Conservation (phyloP, 2,888 invertebrate genomes). For the Drosophila algonquin region DNA sequence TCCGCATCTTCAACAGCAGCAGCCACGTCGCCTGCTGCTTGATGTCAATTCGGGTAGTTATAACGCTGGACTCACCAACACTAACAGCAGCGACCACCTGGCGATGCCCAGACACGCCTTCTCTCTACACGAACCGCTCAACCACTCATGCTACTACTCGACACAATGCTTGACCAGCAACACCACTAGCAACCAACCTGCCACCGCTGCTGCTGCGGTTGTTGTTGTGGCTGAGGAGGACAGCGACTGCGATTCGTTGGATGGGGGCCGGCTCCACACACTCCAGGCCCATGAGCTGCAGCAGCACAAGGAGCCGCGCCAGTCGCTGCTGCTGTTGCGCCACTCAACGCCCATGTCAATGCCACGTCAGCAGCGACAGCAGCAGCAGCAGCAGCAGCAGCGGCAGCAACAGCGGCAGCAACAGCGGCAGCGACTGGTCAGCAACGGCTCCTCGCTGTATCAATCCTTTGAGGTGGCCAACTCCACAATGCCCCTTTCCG, state of each 20-base stretch:
- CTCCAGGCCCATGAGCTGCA: slow-evolving; percentile 56
- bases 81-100: slow-evolving; percentile 38
- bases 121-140: slow-evolving; percentile 55
- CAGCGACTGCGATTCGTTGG: slow-evolving; percentile 54
- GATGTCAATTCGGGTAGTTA: slow-evolving; percentile 84
- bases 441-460: slow-evolving; percentile 58
- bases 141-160: slow-evolving; percentile 73
- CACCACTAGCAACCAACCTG: slow-evolving; percentile 39
- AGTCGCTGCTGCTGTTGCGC: slow-evolving; percentile 72
- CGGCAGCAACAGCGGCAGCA: slow-evolving; percentile 27
- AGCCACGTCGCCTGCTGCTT: slow-evolving; percentile 78
- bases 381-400: slow-evolving; percentile 62
- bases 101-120: slow-evolving; percentile 30
- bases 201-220: slow-evolving; percentile 16
- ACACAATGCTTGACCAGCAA: slow-evolving; percentile 65
- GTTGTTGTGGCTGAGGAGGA: slow-evolving; percentile 39
- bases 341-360: slow-evolving; percentile 78
- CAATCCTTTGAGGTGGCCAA: slow-evolving; percentile 61
- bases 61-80: slow-evolving; percentile 50
- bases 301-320: slow-evolving; percentile 65
- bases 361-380: slow-evolving; percentile 51
- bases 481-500: slow-evolving; percentile 37
- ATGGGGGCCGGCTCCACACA: slow-evolving; percentile 52
- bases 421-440: slow-evolving; percentile 52
- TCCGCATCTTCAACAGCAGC: slow-evolving; percentile 56